These are phyloP conservation scores for Eulacestoma nigropectus DNA, from an alignment of 2,113 vertebrate genomes.

Conservation along the genomic window DNA sequence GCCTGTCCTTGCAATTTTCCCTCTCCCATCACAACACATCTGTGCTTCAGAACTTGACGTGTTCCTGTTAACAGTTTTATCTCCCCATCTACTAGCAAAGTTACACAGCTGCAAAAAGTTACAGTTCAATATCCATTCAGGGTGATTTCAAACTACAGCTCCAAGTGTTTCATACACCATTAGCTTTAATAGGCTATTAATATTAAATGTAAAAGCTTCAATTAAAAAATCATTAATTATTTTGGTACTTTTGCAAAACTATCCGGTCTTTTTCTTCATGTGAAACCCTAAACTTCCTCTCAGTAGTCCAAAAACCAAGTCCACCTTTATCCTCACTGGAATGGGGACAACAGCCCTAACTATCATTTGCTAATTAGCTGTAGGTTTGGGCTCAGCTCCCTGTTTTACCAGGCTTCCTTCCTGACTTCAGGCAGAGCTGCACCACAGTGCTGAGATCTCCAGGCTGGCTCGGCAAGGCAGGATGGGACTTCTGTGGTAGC, in stretches of 20 bases:
- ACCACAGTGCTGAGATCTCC: not conserved
- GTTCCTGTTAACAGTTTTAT: not conserved
- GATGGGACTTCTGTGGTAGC: accelerated
- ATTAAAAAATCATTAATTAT: not conserved
- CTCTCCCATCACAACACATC: accelerated
- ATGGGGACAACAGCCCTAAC: not conserved
- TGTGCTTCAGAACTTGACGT: accelerated
- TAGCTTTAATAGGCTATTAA: not conserved
- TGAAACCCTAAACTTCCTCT: not conserved
- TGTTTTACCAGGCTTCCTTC: not conserved
- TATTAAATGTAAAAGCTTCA: not conserved
- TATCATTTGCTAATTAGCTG: not conserved
- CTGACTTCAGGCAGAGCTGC: not conserved
- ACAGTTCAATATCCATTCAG: not conserved
- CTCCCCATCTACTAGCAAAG: not conserved
- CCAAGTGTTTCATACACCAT: not conserved
- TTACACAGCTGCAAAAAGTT: not conserved
- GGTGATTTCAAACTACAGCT: not conserved
- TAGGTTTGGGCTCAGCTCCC: not conserved
- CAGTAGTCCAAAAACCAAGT: not conserved
- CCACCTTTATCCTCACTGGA: not conserved
- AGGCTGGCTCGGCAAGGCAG: not conserved
- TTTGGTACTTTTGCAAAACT: not conserved
- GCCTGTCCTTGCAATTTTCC: not conserved
- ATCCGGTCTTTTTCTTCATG: not conserved